Conservation (phyloP, 2,888 invertebrate species). For the Tineola bisselliella region DNA sequence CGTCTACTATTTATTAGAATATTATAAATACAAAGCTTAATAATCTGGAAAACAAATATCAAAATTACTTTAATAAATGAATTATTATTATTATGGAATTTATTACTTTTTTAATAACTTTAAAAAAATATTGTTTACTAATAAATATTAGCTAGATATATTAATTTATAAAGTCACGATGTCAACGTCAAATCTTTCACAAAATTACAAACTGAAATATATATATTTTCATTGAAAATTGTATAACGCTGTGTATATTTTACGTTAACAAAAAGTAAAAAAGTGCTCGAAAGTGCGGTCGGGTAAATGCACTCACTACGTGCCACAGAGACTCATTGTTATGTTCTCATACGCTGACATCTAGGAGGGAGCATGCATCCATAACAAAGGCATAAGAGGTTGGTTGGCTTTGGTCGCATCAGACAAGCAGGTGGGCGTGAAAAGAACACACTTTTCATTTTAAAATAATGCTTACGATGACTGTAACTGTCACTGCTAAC, state of each 20-base stretch:
- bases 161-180: too few relatives aligned
- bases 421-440: slow-evolving; percentile 12
- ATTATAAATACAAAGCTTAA: background rate
- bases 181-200: too few relatives aligned
- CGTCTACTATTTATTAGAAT: background rate
- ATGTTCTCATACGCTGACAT: slow-evolving; percentile 8
- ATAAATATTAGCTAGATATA: too few relatives aligned
- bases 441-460: slow-evolving; percentile 13
- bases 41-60: too few relatives aligned
- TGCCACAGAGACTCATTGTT: slow-evolving; percentile 11
- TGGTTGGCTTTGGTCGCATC: slow-evolving; percentile 6
- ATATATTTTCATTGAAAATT: background rate
- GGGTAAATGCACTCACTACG: slow-evolving; percentile 11
- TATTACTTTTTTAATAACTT: too few relatives aligned
- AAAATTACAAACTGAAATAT: background rate
- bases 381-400: slow-evolving; percentile 9
- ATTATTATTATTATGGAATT: too few relatives aligned
- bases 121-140: too few relatives aligned
- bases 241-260: background rate
- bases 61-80: too few relatives aligned
- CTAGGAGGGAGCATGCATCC: slow-evolving; percentile 6
- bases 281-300: slow-evolving; percentile 9
- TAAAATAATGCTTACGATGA: slow-evolving; percentile 10
- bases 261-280: background rate
- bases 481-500: too few relatives aligned